A percentile compares a stretch with the other conserved stretches of the same genome.
Evolutionary conservation across 1,140 invertebrate species (phyloP).

Genomic region (Drosophila repleta): DNA sequence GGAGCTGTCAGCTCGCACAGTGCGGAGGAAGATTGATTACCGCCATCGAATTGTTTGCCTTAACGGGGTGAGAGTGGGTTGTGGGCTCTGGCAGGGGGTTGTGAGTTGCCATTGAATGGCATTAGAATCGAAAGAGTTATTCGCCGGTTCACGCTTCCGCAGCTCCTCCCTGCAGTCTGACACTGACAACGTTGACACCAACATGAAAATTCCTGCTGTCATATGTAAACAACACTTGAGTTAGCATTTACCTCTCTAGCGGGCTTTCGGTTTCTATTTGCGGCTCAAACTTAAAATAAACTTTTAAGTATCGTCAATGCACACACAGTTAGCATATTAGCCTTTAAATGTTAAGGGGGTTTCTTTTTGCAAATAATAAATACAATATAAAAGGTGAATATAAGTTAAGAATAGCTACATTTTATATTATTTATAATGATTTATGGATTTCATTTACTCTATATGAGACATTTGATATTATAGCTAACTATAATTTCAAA

Average conservation of each 20-base stretch:
- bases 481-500: too few relatives aligned
- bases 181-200: slow-evolving; percentile 35
- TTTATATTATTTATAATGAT: too few relatives aligned
- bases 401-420: too few relatives aligned
- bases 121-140: slow-evolving; percentile 78
- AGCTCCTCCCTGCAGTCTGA: background rate
- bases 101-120: slow-evolving; percentile 70
- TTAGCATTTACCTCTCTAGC: slow-evolving; percentile 12
- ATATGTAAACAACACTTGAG: slow-evolving; percentile 73
- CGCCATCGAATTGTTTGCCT: slow-evolving; percentile 83
- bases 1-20: slow-evolving; percentile 81
- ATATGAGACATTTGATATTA: too few relatives aligned
- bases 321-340: background rate
- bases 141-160: slow-evolving; percentile 9
- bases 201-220: slow-evolving; percentile 65
- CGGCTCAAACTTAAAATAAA: slow-evolving; percentile 31
- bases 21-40: slow-evolving; percentile 84
- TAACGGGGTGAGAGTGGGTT: slow-evolving; percentile 38
- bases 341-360: too few relatives aligned
- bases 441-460: too few relatives aligned
- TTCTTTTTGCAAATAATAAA: too few relatives aligned
- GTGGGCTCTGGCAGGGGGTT: slow-evolving; percentile 17
- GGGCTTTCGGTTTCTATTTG: slow-evolving; percentile 24
- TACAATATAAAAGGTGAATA: too few relatives aligned
- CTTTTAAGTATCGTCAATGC: background rate